Conservation (phyloP, 2,888 invertebrate genomes). For the Icerya purchasi region DNA sequence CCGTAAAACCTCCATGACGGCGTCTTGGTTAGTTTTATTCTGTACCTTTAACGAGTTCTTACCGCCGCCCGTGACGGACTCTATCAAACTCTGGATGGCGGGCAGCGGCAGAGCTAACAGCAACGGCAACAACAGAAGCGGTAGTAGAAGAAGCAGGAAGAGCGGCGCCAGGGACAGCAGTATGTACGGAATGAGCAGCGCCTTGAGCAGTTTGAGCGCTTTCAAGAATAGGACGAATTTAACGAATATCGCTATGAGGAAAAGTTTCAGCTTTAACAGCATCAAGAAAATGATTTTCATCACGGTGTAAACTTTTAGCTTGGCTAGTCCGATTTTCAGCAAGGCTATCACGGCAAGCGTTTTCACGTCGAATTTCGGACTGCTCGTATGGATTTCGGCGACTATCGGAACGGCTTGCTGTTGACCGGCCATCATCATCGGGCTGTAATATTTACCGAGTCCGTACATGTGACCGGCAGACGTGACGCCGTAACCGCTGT, state of each 20-base stretch:
- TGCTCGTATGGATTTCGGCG: conserved; percentile 8
- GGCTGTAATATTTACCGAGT: neutral
- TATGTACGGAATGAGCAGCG: conserved; percentile 15
- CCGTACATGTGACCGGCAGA: neutral
- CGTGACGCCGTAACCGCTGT: neutral
- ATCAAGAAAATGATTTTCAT: conserved; percentile 15
- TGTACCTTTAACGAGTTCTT: neutral
- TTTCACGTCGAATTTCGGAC: conserved; percentile 16
- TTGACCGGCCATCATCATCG: neutral
- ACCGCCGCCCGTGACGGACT: neutral
- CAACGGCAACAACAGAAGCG: conserved; percentile 5
- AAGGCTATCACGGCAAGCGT: conserved; percentile 17
- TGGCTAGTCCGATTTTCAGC: conserved; percentile 18
- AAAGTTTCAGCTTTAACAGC: conserved; percentile 16
- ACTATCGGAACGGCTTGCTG: conserved; percentile 6
- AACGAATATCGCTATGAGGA: conserved; percentile 16
- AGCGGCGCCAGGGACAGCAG: conserved; percentile 13
- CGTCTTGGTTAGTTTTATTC: conserved; percentile 2
- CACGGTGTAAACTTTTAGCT: conserved; percentile 16
- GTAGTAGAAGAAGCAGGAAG: conserved; percentile 2
- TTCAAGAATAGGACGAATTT: conserved; percentile 19
- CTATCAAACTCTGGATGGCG: neutral
- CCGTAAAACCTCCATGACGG: neutral
- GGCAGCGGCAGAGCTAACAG: neutral
- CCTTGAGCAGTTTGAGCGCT: conserved; percentile 18